Conservation (phyloP, 2,888 invertebrate genomes). For the Elegia similella region DNA sequence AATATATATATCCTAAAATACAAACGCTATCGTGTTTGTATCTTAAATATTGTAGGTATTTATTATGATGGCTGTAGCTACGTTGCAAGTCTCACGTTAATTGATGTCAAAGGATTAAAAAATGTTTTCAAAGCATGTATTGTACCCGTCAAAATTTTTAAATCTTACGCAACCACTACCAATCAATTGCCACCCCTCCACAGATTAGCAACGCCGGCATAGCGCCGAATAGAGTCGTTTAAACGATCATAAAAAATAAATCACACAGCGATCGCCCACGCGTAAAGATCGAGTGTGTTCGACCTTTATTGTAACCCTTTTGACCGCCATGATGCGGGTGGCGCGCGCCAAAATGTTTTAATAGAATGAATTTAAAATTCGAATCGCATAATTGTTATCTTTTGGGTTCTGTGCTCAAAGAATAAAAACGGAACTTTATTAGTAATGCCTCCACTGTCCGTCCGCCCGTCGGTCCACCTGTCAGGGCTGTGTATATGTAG, state of each 20-base stretch:
- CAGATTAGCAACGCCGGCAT: slow-evolving; percentile 72
- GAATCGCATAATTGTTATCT: slow-evolving; percentile 9
- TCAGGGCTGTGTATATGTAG: too few relatives aligned
- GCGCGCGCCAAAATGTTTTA: slow-evolving; percentile 45
- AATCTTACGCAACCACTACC: slow-evolving; percentile 16
- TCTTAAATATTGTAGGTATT: too few relatives aligned
- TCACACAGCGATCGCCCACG: slow-evolving; percentile 46
- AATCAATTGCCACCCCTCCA: slow-evolving; percentile 27
- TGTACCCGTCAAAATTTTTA: neutral
- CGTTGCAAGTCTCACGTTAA: too few relatives aligned
- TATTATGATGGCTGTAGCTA: too few relatives aligned
- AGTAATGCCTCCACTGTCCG: too few relatives aligned
- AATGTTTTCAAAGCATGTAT: too few relatives aligned
- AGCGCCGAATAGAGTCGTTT: slow-evolving; percentile 35
- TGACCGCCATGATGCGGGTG: slow-evolving; percentile 37
- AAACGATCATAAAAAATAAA: slow-evolving; percentile 67
- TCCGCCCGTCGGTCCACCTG: too few relatives aligned
- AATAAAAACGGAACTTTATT: too few relatives aligned
- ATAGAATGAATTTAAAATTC: slow-evolving; percentile 15
- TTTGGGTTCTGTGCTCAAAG: too few relatives aligned
- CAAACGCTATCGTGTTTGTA: too few relatives aligned
- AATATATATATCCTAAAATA: too few relatives aligned
- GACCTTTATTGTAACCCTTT: slow-evolving; percentile 31
- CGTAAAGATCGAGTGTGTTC: slow-evolving; percentile 51
- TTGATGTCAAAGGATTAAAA: too few relatives aligned